These are phyloP conservation scores for Rattus norvegicus DNA, from an alignment of 2,113 vertebrate genomes.

Conservation along the genomic window DNA sequence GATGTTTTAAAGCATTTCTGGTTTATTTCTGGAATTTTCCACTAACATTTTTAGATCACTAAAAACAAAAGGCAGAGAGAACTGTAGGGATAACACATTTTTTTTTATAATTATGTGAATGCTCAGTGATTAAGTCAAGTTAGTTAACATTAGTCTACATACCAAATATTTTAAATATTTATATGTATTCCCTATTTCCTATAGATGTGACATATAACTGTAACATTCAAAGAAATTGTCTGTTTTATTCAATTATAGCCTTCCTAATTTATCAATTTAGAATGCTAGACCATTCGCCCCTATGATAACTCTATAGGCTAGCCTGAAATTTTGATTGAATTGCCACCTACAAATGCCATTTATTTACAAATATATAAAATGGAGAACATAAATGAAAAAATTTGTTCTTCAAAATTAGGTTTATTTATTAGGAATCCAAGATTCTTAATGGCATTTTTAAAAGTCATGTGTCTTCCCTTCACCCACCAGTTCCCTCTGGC, in stretches of 20 bases:
- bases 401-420: slow-evolving; percentile 54
- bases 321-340: slow-evolving; percentile 32
- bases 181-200: not conserved
- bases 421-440: slow-evolving; percentile 44
- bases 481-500: not conserved
- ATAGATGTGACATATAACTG: not conserved
- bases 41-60: not conserved
- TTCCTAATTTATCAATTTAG: slow-evolving; percentile 52
- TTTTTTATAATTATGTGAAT: not conserved
- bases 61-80: not conserved
- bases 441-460: slow-evolving; percentile 31
- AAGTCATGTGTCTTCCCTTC: not conserved
- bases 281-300: slow-evolving; percentile 53
- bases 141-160: not conserved
- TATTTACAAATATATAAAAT: slow-evolving; percentile 63
- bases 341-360: slow-evolving; percentile 49
- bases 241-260: slow-evolving; percentile 5
- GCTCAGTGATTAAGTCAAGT: not conserved
- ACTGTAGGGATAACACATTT: not conserved
- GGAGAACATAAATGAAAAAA: slow-evolving; percentile 25
- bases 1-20: not conserved
- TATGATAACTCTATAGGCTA: slow-evolving; percentile 30
- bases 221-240: slow-evolving; percentile 37
- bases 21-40: not conserved
- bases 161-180: not conserved